phyloP scores from a whole-genome alignment of 2,113 vertebrate genomes.

The Sander vitreus region DNA sequence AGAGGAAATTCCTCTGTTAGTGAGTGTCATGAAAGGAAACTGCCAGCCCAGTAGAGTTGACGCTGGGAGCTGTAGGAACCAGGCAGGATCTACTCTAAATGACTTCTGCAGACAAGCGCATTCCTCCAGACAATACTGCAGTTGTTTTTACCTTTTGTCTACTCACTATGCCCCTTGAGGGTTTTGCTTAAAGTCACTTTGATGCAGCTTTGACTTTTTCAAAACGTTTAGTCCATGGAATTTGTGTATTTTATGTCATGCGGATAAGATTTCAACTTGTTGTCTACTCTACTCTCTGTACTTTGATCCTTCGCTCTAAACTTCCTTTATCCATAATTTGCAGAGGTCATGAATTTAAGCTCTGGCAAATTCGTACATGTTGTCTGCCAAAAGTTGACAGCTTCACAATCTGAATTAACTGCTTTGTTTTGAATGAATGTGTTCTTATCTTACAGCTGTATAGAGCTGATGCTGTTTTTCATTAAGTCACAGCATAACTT shows the following conservation, averaged over 20 bases:
- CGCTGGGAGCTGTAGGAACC: constrained; percentile 44
- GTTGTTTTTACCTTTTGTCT: constrained; percentile 30
- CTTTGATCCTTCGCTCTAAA: constrained; percentile 22
- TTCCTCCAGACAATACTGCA: constrained; percentile 60
- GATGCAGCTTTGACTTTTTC: constrained; percentile 72
- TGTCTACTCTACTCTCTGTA: constrained; percentile 14
- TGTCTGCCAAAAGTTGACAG: constrained; percentile 33
- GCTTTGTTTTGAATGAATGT: constrained; percentile 3
- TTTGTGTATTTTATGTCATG: constrained; percentile 6
- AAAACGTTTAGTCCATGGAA: neutral
- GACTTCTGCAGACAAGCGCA: constrained; percentile 71
- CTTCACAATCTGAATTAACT: constrained; percentile 24
- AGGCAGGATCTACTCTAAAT: constrained; percentile 56
- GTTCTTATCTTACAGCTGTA: constrained; percentile 1
- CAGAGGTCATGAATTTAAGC: constrained; percentile 22
- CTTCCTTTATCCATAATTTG: constrained; percentile 2
- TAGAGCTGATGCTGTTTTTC: constrained; percentile 15
- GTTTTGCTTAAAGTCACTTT: constrained; percentile 20
- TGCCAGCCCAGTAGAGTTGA: constrained; percentile 54
- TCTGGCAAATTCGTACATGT: constrained; percentile 14
- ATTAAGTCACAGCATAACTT: neutral
- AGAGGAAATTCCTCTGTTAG: constrained; percentile 65
- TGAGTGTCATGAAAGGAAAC: constrained; percentile 63
- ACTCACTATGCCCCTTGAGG: neutral
- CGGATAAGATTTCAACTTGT: constrained; percentile 14